Evolutionary conservation across 1,140 invertebrate species (phyloP).

Genomic region (Littorina saxatilis): DNA sequence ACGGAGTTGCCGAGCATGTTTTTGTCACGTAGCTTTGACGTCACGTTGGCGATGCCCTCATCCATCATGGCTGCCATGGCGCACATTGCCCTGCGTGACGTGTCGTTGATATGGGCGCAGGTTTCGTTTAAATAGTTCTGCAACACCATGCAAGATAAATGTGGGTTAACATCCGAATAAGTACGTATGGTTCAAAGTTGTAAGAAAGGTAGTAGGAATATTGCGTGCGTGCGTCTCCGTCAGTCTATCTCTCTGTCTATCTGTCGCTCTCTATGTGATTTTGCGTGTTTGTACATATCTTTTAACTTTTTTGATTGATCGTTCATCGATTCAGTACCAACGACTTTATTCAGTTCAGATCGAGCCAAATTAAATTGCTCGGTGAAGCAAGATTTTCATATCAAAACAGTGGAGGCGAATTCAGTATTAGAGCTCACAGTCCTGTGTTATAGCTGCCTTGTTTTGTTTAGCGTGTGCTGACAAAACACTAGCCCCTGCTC

Average conservation of each 20-base stretch:
- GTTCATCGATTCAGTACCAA: too few species aligned
- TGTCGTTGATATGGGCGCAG: conserved; percentile 8
- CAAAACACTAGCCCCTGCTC: too few species aligned
- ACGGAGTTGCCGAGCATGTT: conserved; percentile 64
- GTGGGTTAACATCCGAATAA: background rate
- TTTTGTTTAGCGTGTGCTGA: too few species aligned
- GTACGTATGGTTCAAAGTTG: background rate
- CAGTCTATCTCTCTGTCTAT: background rate
- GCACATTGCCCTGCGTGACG: background rate
- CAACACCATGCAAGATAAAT: too few species aligned
- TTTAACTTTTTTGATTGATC: too few species aligned
- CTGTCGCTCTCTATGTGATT: background rate
- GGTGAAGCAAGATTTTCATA: too few species aligned
- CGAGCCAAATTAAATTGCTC: too few species aligned
- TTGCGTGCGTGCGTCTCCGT: background rate
- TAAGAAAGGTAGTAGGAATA: background rate
- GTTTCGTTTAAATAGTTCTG: conserved; percentile 26
- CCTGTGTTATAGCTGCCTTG: too few species aligned
- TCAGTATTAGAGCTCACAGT: too few species aligned
- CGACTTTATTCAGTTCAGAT: too few species aligned
- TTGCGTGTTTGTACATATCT: too few species aligned
- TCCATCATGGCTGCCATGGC: conserved; percentile 40
- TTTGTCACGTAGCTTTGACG: conserved; percentile 48
- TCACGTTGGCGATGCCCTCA: conserved; percentile 34
- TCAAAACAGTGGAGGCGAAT: too few species aligned